Evolutionary conservation across 2,113 vertebrate species (phyloP), one percentile per base, ranked within the genome.

Genomic region (Osmerus mordax): DNA sequence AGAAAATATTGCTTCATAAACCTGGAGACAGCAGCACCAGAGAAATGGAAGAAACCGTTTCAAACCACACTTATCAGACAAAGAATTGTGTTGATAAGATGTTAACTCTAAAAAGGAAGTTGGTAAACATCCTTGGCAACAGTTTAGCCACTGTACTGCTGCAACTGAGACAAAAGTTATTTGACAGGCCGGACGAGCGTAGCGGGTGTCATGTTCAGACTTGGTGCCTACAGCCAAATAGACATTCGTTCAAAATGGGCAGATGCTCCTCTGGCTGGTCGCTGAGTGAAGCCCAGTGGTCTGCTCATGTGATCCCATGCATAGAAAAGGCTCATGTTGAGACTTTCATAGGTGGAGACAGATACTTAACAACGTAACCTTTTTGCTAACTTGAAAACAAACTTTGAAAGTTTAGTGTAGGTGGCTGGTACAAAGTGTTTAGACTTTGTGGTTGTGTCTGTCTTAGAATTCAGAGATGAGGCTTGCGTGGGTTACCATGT

Each of bases 141-240:
- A 67, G 61, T 19, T 63, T 7, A 78, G 53, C 32, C 28, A 72
- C 58, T 76, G 75, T 67, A 81, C 79, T 65, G 56, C 41, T 47
- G 32, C 53, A 54, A 75, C 79, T 16, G 55, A 67, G 68, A 75
- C 72, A 58, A 65, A 51, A 47, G 7, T 1, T 53, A 12, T 83
- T 83, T 77, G 72, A 70, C 60, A 84, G 79, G 41, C 56, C 0
- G 1, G 16, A 5, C 8, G 6, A 76, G 80, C 32, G 67, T 81
- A 77, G 77, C 19, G 21, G 53, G 2, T 1, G 13, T 15, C 63
- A 68, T 2, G n/a, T n/a, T 47, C 18, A 54, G 23, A 16, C 52
- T 55, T 25, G 11, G n/a, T 3, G 67, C 32, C 51, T 64, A 65
- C 1, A 64, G 74, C 52, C 41, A 54, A 52, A 72, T 23, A 0